Conservation (phyloP, 2,888 invertebrate species). For the Pterostichus madidus region DNA sequence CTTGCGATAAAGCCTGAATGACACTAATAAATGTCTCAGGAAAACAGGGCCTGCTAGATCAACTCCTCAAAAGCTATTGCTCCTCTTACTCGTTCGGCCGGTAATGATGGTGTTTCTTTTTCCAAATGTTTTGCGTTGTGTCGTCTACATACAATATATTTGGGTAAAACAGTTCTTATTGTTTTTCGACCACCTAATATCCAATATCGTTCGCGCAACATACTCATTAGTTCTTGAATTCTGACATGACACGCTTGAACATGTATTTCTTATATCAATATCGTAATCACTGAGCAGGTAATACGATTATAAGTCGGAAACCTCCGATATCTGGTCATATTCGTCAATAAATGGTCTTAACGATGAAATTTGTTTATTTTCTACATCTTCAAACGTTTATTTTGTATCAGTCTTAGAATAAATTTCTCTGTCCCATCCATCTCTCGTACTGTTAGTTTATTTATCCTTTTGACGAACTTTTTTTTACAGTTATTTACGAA, state of each 20-base stretch:
- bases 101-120: too few species aligned
- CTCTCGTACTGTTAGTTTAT: conserved; percentile 10
- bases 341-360: conserved; percentile 67
- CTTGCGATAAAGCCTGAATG: too few species aligned
- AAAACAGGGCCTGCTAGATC: too few species aligned
- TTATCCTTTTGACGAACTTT: background rate
- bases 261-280: conserved; percentile 66
- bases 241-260: conserved; percentile 57
- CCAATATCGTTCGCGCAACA: conserved; percentile 69
- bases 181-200: conserved; percentile 69
- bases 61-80: too few species aligned
- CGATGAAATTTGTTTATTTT: conserved; percentile 59
- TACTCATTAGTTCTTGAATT: conserved; percentile 68
- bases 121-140: too few species aligned
- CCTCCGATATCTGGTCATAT: conserved; percentile 67
- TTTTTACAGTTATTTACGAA: conserved; percentile 23
- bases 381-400: conserved; percentile 57
- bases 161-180: too few species aligned
- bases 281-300: conserved; percentile 69
- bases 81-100: too few species aligned
- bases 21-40: too few species aligned
- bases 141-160: too few species aligned
- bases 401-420: background rate
- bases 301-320: conserved; percentile 70
- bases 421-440: background rate